A percentile compares a stretch with the other conserved stretches of the same genome.
These are phyloP conservation scores for Nanorana parkeri DNA, from an alignment of 2,113 vertebrate genomes.

Conservation along the genomic window DNA sequence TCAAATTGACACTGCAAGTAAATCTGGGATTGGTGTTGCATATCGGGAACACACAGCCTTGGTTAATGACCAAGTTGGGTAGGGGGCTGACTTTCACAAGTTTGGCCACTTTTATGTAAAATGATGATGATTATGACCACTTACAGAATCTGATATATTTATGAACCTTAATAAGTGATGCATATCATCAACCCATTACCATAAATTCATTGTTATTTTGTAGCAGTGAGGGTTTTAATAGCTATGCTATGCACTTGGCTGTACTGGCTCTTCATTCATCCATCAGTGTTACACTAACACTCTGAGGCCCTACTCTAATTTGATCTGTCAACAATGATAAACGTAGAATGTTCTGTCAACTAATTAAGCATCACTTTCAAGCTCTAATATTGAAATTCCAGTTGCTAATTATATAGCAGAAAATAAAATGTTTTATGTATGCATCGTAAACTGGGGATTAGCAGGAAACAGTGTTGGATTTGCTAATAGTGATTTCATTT, in stretches of 20 bases:
- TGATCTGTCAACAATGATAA: slow-evolving; percentile 75
- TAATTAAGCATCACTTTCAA: slow-evolving; percentile 74
- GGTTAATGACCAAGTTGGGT: too few species aligned
- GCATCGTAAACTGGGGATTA: slow-evolving; percentile 68
- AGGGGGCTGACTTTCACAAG: too few species aligned
- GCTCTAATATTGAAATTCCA: slow-evolving; percentile 75
- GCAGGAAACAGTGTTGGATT: slow-evolving; percentile 44
- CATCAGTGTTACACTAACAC: slow-evolving; percentile 71
- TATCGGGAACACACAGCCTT: too few species aligned
- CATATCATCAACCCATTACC: too few species aligned
- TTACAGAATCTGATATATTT: too few species aligned
- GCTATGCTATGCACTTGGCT: background rate
- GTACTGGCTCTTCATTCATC: slow-evolving; percentile 65
- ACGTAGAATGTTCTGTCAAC: slow-evolving; percentile 74
- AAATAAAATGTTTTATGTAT: slow-evolving; percentile 72
- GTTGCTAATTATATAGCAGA: slow-evolving; percentile 71
- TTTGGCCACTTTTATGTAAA: too few species aligned
- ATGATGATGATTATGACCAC: too few species aligned
- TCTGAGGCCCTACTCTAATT: slow-evolving; percentile 70
- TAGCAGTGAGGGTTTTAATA: slow-evolving; percentile 31
- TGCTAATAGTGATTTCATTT: rapidly evolving
- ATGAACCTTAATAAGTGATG: too few species aligned
- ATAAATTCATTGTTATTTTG: background rate
- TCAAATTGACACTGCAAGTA: too few species aligned
- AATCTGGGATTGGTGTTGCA: too few species aligned